Evolutionary conservation across 2,113 vertebrate genomes (phyloP).

Genomic region (Sinocyclocheilus anshuiensis): DNA sequence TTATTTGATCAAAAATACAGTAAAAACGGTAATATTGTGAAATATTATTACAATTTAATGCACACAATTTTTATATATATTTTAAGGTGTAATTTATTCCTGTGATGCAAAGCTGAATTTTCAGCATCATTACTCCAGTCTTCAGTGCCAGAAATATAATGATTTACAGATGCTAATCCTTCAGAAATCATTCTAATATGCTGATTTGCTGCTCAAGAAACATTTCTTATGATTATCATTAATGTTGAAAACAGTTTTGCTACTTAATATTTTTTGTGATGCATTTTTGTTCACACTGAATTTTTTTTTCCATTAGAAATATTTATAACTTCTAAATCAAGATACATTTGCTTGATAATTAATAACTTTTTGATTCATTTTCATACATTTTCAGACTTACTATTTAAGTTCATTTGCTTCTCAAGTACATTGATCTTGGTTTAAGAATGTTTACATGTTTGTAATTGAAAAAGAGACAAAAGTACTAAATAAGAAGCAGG

Average conservation of each 20-base stretch:
- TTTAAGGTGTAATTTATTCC: neutral
- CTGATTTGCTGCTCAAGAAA: neutral
- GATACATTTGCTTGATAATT: too few species aligned
- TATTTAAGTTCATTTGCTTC: neutral
- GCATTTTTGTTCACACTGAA: neutral
- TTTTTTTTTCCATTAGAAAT: too few species aligned
- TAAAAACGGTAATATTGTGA: neutral
- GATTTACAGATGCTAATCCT: neutral
- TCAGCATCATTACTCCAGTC: neutral
- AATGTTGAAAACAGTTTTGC: neutral
- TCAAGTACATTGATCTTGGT: neutral
- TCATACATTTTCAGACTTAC: too few species aligned
- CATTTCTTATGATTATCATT: neutral
- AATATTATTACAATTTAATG: neutral
- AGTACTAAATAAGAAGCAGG: too few species aligned
- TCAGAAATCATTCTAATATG: neutral
- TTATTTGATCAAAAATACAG: neutral
- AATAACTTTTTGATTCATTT: too few species aligned
- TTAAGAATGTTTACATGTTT: neutral
- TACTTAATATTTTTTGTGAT: neutral
- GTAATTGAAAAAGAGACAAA: neutral
- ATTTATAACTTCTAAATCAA: too few species aligned
- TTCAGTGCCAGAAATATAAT: neutral
- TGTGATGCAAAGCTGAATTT: neutral
- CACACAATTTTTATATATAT: neutral